These are phyloP conservation scores for Standfussiana lucernea DNA, from an alignment of 2,888 invertebrate species.

Conservation along the genomic window DNA sequence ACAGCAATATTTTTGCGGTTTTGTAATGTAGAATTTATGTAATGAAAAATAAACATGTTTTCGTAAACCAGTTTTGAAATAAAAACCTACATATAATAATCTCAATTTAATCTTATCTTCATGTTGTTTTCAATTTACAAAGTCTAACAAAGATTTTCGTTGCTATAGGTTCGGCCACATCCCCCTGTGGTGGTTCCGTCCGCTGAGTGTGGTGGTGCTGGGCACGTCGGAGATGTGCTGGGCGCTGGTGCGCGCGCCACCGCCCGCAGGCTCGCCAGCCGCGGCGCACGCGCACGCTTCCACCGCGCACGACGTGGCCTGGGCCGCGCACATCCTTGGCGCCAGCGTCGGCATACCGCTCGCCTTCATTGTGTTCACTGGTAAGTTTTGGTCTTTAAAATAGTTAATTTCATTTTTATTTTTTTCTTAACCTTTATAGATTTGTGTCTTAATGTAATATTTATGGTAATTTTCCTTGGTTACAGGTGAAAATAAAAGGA, in stretches of 20 bases:
- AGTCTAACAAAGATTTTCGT: background rate
- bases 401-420: background rate
- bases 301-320: constrained; percentile 90
- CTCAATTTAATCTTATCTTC: background rate
- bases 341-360: constrained; percentile 92
- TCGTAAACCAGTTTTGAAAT: background rate
- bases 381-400: constrained; percentile 66
- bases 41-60: no score
- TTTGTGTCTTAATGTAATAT: background rate
- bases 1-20: background rate
- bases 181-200: constrained; percentile 90
- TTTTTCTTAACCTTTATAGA: background rate
- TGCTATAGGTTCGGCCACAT: constrained; percentile 82
- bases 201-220: constrained; percentile 91
- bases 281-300: constrained; percentile 62
- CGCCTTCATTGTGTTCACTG: constrained; percentile 91
- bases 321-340: constrained; percentile 94
- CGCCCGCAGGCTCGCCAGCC: constrained; percentile 48
- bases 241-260: constrained; percentile 75
- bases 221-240: constrained; percentile 91
- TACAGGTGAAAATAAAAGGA: constrained; percentile 82
- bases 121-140: background rate
- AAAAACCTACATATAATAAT: background rate
- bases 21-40: background rate
- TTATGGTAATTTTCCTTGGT: constrained; percentile 39